Evolutionary conservation across 2,113 vertebrate species (phyloP).

Genomic region (Myiagra hebetior): DNA sequence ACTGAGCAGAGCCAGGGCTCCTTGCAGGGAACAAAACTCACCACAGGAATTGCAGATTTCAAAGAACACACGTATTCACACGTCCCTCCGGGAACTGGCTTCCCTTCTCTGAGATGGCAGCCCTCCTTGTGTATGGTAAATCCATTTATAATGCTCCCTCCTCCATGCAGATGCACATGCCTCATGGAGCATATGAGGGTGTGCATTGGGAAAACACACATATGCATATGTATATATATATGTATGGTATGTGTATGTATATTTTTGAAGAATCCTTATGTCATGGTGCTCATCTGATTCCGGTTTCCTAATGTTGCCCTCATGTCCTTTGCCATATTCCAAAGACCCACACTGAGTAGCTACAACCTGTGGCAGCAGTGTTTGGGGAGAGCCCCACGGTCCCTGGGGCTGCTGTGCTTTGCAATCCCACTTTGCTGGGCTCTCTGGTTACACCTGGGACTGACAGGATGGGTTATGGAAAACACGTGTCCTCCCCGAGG

Average conservation of each 20-base stretch:
- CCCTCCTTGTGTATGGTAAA: background rate
- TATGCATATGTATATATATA: background rate
- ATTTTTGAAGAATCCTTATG: background rate
- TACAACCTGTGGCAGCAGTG: background rate
- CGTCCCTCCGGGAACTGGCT: background rate
- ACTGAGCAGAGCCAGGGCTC: background rate
- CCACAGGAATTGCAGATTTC: background rate
- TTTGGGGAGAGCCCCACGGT: accelerated
- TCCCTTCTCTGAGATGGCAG: background rate
- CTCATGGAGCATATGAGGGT: background rate
- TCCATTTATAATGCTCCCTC: background rate
- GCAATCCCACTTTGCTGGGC: background rate
- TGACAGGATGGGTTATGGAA: background rate
- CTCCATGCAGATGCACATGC: background rate
- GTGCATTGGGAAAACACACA: background rate
- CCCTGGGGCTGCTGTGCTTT: background rate
- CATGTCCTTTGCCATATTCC: accelerated
- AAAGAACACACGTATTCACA: background rate
- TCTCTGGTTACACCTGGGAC: background rate
- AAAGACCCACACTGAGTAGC: background rate
- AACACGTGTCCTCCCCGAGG: background rate
- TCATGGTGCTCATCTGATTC: background rate
- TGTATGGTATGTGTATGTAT: background rate
- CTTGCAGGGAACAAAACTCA: background rate
- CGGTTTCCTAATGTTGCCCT: background rate